Base-by-base conservation (phyloP, 2,888 invertebrate species). In the Netelia virgata region DNA sequence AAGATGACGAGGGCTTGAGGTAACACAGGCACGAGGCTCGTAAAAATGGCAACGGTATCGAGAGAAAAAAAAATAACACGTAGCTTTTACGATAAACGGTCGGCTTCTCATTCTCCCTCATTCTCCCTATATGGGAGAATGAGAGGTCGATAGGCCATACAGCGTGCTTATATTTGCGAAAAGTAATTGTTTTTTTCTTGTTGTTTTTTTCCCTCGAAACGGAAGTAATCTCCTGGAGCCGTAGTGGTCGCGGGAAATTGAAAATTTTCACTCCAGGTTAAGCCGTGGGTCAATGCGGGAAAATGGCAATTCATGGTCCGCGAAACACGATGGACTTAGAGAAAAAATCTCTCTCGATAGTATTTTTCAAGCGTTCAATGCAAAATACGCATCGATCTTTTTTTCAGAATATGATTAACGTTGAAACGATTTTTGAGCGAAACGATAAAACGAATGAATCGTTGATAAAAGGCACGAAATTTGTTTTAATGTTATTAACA, bases 231-330 rank as follows among this genome's bases (percentile, higher is more conserved):
- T 76, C 57, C 55, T 6, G 20, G 20, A 14, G n/a, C 41, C 18
- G 14, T 14, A n/a, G 55, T 66, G 64, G 28, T 20, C 18, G 10
- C 18, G 75, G 75, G 66, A 66, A 66, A 66, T 75, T 75, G 66
- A 76, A 76, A 57, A 76, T 66, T 55, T 75, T 66, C 20, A 57
- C 70, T 57, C 55, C 16, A 8, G 41, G 20, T 11, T 20, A 9
- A 41, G 36, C 11, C 55, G 20, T 9, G 18, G 66, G 64, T 66
- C 55, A 66, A n/a, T 63, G 53, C 14, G n/a, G 20, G 6, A 66
- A 53, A 64, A 64, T 47, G 53, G 10, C 61, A 61, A 41, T 61
- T 64, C 50, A 5, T 23, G 47, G 11, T 14, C 14, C 47, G 14
- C 47, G 14, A n/a, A 11, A 16, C n/a, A 43, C 16, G 41, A 18